phyloP scores from a whole-genome alignment of 1,140 invertebrate species.

The Bathynomus jamesi region DNA sequence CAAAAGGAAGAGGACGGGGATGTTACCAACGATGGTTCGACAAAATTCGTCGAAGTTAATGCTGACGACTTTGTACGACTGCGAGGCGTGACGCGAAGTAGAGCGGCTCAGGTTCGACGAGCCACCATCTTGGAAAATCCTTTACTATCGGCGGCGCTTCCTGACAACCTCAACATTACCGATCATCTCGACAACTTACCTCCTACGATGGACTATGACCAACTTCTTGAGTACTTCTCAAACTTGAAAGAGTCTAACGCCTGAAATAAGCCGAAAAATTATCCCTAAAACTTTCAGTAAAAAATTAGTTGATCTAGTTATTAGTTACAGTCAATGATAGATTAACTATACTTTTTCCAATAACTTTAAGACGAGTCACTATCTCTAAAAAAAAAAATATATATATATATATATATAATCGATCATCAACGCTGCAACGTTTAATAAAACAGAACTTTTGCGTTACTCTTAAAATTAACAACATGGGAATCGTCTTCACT shows the following conservation, averaged over 20 bases:
- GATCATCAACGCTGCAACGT: too few relatives aligned
- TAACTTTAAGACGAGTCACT: too few relatives aligned
- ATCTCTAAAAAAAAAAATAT: too few relatives aligned
- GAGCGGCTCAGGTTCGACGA: slow-evolving; percentile 55
- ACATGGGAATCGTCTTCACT: too few relatives aligned
- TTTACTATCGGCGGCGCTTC: slow-evolving; percentile 58
- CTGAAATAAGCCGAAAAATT: slow-evolving; percentile 37
- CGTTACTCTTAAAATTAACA: too few relatives aligned
- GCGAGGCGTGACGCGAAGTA: slow-evolving; percentile 24
- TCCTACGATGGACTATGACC: slow-evolving; percentile 88
- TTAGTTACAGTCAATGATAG: not conserved
- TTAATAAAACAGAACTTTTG: too few relatives aligned
- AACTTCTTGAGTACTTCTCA: slow-evolving; percentile 95
- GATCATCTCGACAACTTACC: slow-evolving; percentile 76
- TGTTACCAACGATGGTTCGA: slow-evolving; percentile 39
- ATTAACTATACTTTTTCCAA: too few relatives aligned
- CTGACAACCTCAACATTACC: slow-evolving; percentile 84
- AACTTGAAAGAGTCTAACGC: slow-evolving; percentile 80
- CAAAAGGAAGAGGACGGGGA: slow-evolving; percentile 36
- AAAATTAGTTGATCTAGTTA: slow-evolving; percentile 11
- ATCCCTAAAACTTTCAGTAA: not conserved
- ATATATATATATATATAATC: too few relatives aligned
- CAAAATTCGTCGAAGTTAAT: slow-evolving; percentile 42
- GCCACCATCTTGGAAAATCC: slow-evolving; percentile 79
- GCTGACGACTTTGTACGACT: slow-evolving; percentile 38